Conservation (phyloP, 2,888 invertebrate genomes). For the Venustoraphidia nigricollis region DNA sequence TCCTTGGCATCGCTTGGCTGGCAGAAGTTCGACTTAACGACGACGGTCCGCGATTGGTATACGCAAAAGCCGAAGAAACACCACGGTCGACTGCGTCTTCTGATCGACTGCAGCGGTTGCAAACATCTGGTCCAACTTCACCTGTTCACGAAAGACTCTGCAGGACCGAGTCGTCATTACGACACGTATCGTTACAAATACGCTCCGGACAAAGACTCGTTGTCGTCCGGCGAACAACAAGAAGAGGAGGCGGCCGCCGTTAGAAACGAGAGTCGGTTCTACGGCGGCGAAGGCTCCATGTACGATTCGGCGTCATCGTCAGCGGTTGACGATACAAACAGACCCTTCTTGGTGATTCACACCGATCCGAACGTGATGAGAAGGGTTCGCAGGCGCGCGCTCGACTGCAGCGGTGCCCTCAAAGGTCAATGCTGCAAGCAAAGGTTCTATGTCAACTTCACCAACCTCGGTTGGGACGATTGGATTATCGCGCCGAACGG, state of each 20-base stretch:
- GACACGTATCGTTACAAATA: no score
- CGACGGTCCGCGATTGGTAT: constrained; percentile 63
- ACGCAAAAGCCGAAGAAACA: constrained; percentile 14
- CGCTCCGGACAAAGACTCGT: no score
- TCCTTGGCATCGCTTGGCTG: constrained; percentile 58
- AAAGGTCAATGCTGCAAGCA: constrained; percentile 74
- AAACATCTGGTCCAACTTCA: constrained; percentile 56
- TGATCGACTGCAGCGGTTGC: constrained; percentile 77
- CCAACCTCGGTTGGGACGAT: constrained; percentile 85
- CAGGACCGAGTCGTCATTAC: no score
- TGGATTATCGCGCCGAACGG: constrained; percentile 86
- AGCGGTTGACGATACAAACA: constrained; percentile 38
- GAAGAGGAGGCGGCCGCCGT: constrained; percentile 2
- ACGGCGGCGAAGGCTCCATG: constrained; percentile 10
- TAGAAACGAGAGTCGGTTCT: neutral
- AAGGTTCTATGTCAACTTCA: constrained; percentile 82
- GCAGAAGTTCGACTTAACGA: constrained; percentile 75
- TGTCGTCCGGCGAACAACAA: constrained; percentile 15
- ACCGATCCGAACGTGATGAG: constrained; percentile 54
- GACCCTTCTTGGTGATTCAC: constrained; percentile 71
- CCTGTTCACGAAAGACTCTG: constrained; percentile 26
- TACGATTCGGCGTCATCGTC: neutral
- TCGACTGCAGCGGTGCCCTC: constrained; percentile 61
- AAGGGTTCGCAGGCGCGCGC: constrained; percentile 62
- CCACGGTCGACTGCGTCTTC: constrained; percentile 46